These are phyloP conservation scores for Leptinotarsa undecemlineata DNA, from an alignment of 1,140 invertebrate species.

Conservation along the genomic window DNA sequence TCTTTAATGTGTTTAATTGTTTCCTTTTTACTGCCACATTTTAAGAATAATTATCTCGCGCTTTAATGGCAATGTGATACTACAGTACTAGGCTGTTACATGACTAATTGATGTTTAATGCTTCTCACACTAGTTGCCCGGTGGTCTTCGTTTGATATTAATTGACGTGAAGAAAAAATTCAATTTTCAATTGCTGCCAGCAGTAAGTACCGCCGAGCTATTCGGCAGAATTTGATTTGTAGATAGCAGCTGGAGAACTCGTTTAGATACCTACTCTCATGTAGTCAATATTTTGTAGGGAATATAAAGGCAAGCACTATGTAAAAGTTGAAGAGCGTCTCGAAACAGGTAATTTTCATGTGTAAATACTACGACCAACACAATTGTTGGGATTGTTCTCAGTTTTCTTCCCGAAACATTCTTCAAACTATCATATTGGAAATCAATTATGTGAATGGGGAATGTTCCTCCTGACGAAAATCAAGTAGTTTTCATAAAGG, in stretches of 20 bases:
- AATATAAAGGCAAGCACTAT: too few species aligned
- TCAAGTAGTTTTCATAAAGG: too few species aligned
- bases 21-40: constrained; percentile 6
- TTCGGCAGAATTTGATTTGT: background rate
- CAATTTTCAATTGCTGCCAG: background rate
- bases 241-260: background rate
- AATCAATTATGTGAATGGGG: too few species aligned
- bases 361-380: too few species aligned
- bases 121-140: background rate
- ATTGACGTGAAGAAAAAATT: constrained; percentile 1
- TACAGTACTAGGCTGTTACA: background rate
- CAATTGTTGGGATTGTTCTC: too few species aligned
- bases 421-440: too few species aligned
- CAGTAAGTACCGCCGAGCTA: background rate
- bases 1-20: background rate
- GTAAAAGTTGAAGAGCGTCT: too few species aligned
- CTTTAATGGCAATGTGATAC: background rate
- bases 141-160: background rate
- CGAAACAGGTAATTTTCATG: too few species aligned
- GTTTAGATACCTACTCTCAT: background rate
- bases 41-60: constrained; percentile 2
- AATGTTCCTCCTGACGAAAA: too few species aligned
- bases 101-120: constrained; percentile 8
- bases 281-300: too few species aligned
- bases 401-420: too few species aligned